Conservation (phyloP, 2,888 invertebrate genomes). For the Endomychus coccineus region DNA sequence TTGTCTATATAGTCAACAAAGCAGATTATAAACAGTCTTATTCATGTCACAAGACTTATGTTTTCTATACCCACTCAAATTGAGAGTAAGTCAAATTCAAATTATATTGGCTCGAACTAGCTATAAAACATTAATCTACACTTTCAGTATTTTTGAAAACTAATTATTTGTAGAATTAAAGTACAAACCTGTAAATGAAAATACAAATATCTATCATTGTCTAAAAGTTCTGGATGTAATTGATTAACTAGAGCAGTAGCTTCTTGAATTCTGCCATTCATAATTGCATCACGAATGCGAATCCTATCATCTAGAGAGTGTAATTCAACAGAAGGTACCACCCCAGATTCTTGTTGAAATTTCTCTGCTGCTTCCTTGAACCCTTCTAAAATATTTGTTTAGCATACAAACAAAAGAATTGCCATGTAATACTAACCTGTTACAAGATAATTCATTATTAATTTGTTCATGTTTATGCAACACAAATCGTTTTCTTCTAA, state of each 20-base stretch:
- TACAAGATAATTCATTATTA: conserved; percentile 97
- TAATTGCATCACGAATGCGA: conserved; percentile 88
- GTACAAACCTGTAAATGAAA: conserved; percentile 94
- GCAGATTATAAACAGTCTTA: too few relatives aligned
- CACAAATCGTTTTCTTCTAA: conserved; percentile 75
- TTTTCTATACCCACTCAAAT: too few relatives aligned
- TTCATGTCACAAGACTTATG: too few relatives aligned
- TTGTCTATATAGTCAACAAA: too few relatives aligned
- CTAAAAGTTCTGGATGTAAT: conserved; percentile 87
- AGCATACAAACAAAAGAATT: too few relatives aligned
- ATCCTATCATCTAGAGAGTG: conserved; percentile 87
- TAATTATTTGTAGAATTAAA: too few relatives aligned
- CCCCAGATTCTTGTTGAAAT: conserved; percentile 90
- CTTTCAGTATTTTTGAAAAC: too few relatives aligned
- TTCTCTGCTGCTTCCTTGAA: conserved; percentile 96
- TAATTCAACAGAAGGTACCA: conserved; percentile 67
- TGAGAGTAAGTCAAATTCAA: too few relatives aligned
- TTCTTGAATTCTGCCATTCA: conserved; percentile 84
- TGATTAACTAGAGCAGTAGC: conserved; percentile 92
- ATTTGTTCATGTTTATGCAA: conserved; percentile 88
- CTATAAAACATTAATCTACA: too few relatives aligned
- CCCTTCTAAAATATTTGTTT: conserved; percentile 56
- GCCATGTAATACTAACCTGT: conserved; percentile 60
- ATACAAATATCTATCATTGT: conserved; percentile 90
- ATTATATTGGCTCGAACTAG: too few relatives aligned